Conservation (phyloP, 2,113 vertebrate species). For the Eurystomus gularis region DNA sequence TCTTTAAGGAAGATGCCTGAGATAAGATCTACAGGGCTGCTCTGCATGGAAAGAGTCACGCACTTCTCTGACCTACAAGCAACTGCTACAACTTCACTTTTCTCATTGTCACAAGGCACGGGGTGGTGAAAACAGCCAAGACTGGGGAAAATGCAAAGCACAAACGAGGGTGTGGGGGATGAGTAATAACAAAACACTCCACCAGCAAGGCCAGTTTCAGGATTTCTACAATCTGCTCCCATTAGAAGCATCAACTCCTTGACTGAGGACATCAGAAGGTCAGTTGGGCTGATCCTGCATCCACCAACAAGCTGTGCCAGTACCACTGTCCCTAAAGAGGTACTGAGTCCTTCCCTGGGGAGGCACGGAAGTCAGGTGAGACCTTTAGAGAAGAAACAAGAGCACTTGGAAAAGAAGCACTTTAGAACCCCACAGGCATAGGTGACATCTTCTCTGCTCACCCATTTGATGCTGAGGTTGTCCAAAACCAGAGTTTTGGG, state of each 20-base stretch:
- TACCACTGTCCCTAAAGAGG: background rate
- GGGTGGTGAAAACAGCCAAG: background rate
- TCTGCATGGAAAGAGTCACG: background rate
- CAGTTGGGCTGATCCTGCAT: background rate
- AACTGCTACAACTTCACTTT: background rate
- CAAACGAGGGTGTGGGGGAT: background rate
- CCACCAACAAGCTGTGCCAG: background rate
- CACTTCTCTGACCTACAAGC: background rate
- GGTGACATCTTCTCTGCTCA: background rate
- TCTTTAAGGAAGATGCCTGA: background rate
- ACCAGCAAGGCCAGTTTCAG: background rate
- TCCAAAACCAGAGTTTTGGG: background rate
- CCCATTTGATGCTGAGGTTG: background rate
- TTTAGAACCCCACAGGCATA: background rate
- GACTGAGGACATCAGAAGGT: background rate
- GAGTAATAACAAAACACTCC: background rate
- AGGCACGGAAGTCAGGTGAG: background rate
- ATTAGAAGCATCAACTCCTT: background rate
- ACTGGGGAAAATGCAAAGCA: background rate
- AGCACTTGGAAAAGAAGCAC: background rate
- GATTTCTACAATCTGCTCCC: background rate
- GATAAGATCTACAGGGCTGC: background rate
- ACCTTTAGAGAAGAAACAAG: background rate
- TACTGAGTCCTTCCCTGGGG: accelerated
- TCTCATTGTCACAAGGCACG: background rate